Base-by-base conservation (phyloP, 1,140 invertebrate genomes). In the Archegozetes longisetosus region DNA sequence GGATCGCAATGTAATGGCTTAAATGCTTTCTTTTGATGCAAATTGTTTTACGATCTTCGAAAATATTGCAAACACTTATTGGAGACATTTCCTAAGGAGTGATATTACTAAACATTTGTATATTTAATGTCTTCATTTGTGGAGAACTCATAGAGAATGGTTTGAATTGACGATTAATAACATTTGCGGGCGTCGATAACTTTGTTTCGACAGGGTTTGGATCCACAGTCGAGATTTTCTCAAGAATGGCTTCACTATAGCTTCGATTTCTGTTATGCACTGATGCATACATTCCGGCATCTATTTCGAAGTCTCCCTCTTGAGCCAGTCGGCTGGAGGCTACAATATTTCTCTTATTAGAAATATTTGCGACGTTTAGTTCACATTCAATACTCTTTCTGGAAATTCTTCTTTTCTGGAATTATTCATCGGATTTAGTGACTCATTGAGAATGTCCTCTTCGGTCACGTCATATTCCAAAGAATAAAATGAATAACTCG, bases 1-100 rank as follows among this genome's bases (percentile, higher is more conserved):
- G 84, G 80, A n/a, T 78, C 80, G 74, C 91, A 96, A 0, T 77
- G 93, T 88, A 51, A 22, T 26, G 83, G 79, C 70, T 83, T 85
- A 59, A 94, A 82, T 58, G 89, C 79, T 47, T 84, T 89, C 74
- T 90, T 92, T 20, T 77, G 78, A 40, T 79, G 77, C 66, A 92
- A 90, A 67, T 75, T 80, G 70, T 96, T 29, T 71, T 73, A 68
- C 78, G 70, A 60, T 71, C 71, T n/a, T 57, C 60, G 25, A 62
- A 23, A 20, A 9, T 14, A 4, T 6, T 55, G 9, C 23, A 22
- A 23, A 29, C 53, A 28, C 23, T n/a, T 9, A 58, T 22, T 29
- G 14, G 57, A 29, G 13, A n/a, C 14, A 60, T n/a, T 61, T 27
- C 61, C 63, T 55, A 49, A 55, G 52, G 53, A 56, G 24, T 56